Evolutionary conservation across 2,797 vertebrate species (phyloP).

Genomic region (Neosalanx taihuensis): DNA sequence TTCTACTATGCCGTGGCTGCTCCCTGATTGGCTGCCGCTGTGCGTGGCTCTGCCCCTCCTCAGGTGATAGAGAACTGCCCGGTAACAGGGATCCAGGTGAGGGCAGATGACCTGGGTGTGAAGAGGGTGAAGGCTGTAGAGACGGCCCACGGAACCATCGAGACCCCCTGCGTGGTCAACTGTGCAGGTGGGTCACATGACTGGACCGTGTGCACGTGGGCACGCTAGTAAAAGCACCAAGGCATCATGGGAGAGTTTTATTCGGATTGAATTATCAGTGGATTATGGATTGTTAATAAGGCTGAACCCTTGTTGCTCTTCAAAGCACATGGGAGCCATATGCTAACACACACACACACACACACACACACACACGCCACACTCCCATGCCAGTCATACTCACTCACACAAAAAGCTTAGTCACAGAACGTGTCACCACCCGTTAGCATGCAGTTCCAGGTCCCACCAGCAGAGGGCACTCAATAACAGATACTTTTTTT

Average conservation of each 20-base stretch:
- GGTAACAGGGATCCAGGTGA: constrained; percentile 84
- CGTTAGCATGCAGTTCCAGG: not conserved
- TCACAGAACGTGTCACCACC: not conserved
- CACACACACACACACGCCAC: not conserved
- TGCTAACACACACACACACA: not conserved
- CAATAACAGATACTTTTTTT: not conserved
- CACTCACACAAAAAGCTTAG: not conserved
- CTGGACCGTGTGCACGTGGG: not conserved
- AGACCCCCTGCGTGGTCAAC: constrained; percentile 90
- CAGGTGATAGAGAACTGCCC: constrained; percentile 97
- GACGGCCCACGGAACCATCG: constrained; percentile 75
- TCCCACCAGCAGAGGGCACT: constrained; percentile 37
- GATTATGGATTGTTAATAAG: not conserved
- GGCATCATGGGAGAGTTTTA: not conserved
- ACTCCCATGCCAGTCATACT: not conserved
- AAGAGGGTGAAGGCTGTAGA: constrained; percentile 84
- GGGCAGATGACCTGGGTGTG: constrained; percentile 80
- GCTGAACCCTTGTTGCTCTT: not conserved
- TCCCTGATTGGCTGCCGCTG: not conserved
- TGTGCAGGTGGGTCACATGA: constrained; percentile 80
- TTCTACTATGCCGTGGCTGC: not conserved
- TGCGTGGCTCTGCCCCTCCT: constrained; percentile 1
- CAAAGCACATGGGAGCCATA: not conserved
- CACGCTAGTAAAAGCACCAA: no score
- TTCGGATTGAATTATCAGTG: not conserved